Conservation (phyloP, 2,113 vertebrate genomes). For the Phrynocephalus versicolor region DNA sequence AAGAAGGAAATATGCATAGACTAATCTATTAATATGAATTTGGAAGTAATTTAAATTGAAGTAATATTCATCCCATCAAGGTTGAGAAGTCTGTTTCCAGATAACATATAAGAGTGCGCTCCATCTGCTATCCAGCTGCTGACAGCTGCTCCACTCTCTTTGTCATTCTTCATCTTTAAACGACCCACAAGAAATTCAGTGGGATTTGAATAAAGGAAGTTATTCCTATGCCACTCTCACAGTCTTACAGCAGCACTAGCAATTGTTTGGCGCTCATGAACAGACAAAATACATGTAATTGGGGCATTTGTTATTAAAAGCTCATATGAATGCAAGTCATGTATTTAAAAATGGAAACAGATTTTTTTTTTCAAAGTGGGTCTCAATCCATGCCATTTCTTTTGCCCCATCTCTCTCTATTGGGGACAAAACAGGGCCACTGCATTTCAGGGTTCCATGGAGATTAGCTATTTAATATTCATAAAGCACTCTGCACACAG, state of each 20-base stretch:
- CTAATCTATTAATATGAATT: neutral
- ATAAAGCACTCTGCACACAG: slow-evolving; percentile 12
- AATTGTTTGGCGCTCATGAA: neutral
- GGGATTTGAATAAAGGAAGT: neutral
- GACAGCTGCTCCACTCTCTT: neutral
- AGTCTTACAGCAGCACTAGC: neutral
- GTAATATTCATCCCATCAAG: neutral
- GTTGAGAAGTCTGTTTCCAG: neutral
- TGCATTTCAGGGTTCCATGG: neutral
- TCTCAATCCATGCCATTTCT: neutral
- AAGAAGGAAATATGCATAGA: neutral
- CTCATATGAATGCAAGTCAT: neutral
- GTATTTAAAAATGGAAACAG: neutral
- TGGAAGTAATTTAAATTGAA: neutral
- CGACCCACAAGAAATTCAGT: neutral
- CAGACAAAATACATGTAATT: neutral
- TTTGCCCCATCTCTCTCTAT: neutral
- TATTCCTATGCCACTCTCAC: neutral
- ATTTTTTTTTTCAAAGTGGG: too few relatives aligned
- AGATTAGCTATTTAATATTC: slow-evolving; percentile 27
- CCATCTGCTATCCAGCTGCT: neutral
- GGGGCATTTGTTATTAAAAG: neutral
- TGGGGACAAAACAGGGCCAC: neutral
- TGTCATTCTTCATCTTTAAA: neutral
- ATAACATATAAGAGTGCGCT: neutral